Evolutionary conservation across 2,797 vertebrate species (phyloP).

Genomic region (Manis crassicaudata): DNA sequence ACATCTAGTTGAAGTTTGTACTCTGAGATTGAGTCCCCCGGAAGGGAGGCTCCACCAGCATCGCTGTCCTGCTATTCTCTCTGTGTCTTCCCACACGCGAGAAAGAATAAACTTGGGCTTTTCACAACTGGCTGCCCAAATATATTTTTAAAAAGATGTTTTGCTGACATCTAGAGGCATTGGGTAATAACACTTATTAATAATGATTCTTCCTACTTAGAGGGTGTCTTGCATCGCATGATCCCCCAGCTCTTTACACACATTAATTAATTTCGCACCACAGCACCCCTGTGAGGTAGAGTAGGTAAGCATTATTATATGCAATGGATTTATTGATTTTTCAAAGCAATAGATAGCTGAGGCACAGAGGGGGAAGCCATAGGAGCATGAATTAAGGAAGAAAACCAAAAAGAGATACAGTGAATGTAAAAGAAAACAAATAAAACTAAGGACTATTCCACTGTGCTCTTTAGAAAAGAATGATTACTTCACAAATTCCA

Average conservation of each 20-base stretch:
- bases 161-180: slow-evolving; percentile 84
- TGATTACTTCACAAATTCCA: slow-evolving; percentile 46
- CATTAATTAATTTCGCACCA: slow-evolving; percentile 80
- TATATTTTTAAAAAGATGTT: slow-evolving; percentile 81
- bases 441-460: slow-evolving; percentile 45
- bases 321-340: slow-evolving; percentile 80
- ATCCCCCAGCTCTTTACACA: slow-evolving; percentile 73
- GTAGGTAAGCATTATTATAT: slow-evolving; percentile 76
- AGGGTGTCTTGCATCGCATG: neutral
- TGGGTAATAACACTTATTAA: slow-evolving; percentile 81
- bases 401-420: neutral
- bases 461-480: slow-evolving; percentile 52
- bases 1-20: slow-evolving; percentile 9
- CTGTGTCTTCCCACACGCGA: neutral
- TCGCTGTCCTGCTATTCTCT: neutral
- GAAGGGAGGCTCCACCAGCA: neutral
- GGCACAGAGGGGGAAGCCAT: slow-evolving; percentile 47
- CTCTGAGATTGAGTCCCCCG: neutral
- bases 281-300: slow-evolving; percentile 74
- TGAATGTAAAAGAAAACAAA: slow-evolving; percentile 70
- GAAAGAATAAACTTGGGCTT: neutral
- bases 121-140: slow-evolving; percentile 60
- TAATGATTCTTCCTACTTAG: slow-evolving; percentile 67
- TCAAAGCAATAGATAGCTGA: slow-evolving; percentile 66
- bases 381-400: slow-evolving; percentile 59